Evolutionary conservation across 2,888 invertebrate species (phyloP), one percentile per base, ranked within the genome.

Genomic region (Pandemis heparana): DNA sequence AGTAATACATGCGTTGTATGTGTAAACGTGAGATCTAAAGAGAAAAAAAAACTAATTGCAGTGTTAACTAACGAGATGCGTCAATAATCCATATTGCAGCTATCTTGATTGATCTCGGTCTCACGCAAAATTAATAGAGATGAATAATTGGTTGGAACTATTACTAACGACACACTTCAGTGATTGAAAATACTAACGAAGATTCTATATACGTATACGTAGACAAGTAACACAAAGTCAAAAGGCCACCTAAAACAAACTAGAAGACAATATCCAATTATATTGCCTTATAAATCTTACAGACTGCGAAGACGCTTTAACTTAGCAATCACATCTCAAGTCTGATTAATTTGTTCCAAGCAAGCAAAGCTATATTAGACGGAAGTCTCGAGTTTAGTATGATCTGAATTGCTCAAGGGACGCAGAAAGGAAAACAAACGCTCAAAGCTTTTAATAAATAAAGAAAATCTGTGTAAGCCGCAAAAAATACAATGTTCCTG

Each of bases 301-400:
- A 14, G 51, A 60, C 51, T 53, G 39, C 61, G 43, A n/a, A 32
- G 12, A 38, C 41, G 23, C 67, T 74, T 74, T 75, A 71, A 75
- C 75, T 78, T 77, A 76, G 73, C 78, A 81, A 77, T 76, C 77
- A 64, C 75, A 76, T 59, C 56, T 68, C 73, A 73, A 78, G 70
- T 78, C 76, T 56, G 74, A 79, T 81, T 75, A 81, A 81, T 77
- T 78, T 70, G 72, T 73, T 70, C 70, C 75, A 43, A 62, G 10
- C 53, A 56, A 41, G 12, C 46, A 38, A 39, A 67, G 43, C 32
- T 9, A 41, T 56, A 43, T 59, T 60, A 18, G 39, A 38, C n/a
- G 39, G 53, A 72, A 61, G 48, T 48, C 59, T 59, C n/a, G 48
- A 67, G 62, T 53, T 63, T 10, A 51, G n/a, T 68, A 62, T 53